These are phyloP conservation scores for Oreohelix idahoensis DNA, from an alignment of 1,140 invertebrate genomes.

Conservation along the genomic window DNA sequence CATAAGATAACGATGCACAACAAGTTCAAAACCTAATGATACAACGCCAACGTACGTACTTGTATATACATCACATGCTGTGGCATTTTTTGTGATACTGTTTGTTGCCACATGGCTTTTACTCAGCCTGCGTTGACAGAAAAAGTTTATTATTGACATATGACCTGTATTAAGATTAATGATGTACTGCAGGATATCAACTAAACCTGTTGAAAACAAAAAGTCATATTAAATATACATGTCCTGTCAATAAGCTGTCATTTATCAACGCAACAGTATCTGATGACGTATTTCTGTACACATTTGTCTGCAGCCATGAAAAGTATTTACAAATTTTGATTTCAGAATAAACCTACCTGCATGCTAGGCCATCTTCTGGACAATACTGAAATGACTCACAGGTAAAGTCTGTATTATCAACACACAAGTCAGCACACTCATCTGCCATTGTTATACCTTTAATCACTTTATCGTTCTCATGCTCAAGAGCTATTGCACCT, in stretches of 20 bases:
- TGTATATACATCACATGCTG: constrained; percentile 6
- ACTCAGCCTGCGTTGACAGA: background rate
- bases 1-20: too few species aligned
- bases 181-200: too few species aligned
- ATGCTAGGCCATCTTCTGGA: constrained; percentile 9
- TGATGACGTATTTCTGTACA: too few species aligned
- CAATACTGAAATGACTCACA: constrained; percentile 10
- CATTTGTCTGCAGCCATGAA: background rate
- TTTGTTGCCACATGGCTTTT: background rate
- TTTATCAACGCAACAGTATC: too few species aligned
- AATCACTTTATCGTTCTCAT: background rate
- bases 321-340: background rate
- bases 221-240: too few species aligned
- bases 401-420: constrained; percentile 8
- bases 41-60: background rate
- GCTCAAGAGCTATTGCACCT: background rate
- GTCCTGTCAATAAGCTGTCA: too few species aligned
- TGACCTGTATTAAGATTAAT: too few species aligned
- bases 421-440: constrained; percentile 17
- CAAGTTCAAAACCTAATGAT: too few species aligned
- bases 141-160: background rate
- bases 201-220: too few species aligned
- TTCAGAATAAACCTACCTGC: background rate
- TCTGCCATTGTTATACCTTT: constrained; percentile 8
- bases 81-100: background rate